Percentiles rank a stretch among this genome's conserved stretches.
These are phyloP conservation scores for Eupithecia subfuscata DNA, from an alignment of 2,888 invertebrate genomes.

Conservation along the genomic window DNA sequence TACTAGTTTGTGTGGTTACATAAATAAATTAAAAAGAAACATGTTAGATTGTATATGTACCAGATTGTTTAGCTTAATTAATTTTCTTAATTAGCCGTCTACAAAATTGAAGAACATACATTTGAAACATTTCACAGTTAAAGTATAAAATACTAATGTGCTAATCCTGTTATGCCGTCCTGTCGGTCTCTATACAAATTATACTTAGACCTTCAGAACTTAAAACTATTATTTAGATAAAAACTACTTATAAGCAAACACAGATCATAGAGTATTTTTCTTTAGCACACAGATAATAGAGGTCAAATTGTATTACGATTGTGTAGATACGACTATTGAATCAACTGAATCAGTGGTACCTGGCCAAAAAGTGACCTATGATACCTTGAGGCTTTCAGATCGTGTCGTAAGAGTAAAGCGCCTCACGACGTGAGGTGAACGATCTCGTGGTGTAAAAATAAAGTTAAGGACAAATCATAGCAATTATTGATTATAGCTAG, in stretches of 20 bases:
- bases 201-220: neutral
- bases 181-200: neutral
- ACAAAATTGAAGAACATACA: neutral
- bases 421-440: constrained; percentile 56
- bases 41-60: neutral
- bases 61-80: neutral
- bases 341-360: neutral
- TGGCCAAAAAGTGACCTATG: constrained; percentile 20
- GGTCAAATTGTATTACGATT: neutral
- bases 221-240: neutral
- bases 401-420: constrained; percentile 46
- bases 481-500: constrained; percentile 29
- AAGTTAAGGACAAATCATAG: constrained; percentile 58
- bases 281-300: neutral
- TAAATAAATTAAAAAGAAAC: neutral
- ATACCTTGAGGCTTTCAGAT: constrained; percentile 40
- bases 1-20: neutral
- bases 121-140: neutral
- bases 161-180: neutral
- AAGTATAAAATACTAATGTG: neutral
- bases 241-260: neutral
- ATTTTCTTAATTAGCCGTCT: neutral
- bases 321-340: neutral
- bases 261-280: neutral
- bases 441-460: constrained; percentile 63